Percentiles rank a stretch among this genome's conserved stretches.
These are phyloP conservation scores for Cebus imitator DNA, from an alignment of 2,113 vertebrate genomes.

Conservation along the genomic window DNA sequence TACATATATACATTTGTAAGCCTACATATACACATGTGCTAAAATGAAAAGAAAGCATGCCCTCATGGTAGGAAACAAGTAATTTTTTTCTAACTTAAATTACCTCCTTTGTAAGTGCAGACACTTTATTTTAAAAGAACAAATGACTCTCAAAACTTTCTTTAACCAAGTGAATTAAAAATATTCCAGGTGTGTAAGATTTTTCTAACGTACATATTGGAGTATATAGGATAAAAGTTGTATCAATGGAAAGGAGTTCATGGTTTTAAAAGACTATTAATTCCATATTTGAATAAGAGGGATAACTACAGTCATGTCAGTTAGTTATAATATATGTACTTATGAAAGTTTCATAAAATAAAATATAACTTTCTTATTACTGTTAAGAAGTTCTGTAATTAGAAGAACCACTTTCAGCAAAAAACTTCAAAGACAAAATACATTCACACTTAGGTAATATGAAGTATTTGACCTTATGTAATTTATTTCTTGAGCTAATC, in stretches of 20 bases:
- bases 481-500: neutral
- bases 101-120: neutral
- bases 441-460: slow-evolving; percentile 44
- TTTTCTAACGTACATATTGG: slow-evolving; percentile 33
- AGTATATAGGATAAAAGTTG: neutral
- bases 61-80: neutral
- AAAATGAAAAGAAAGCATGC: neutral
- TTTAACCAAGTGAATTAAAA: neutral
- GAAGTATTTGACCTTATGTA: neutral
- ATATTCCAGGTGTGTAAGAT: neutral
- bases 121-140: slow-evolving; percentile 32
- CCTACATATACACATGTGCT: neutral
- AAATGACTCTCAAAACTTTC: slow-evolving; percentile 2
- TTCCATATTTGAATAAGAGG: slow-evolving; percentile 52
- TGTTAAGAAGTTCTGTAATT: slow-evolving; percentile 32
- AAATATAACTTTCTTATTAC: slow-evolving; percentile 60
- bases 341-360: slow-evolving; percentile 51
- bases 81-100: slow-evolving; percentile 5
- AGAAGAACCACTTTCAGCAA: slow-evolving; percentile 9
- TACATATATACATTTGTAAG: neutral
- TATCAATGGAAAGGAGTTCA: neutral
- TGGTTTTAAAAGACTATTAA: slow-evolving; percentile 39
- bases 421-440: slow-evolving; percentile 48
- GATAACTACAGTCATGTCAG: neutral
- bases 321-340: slow-evolving; percentile 25